These are phyloP conservation scores for Bimastos eiseni DNA, from an alignment of 2,888 invertebrate genomes.

Conservation along the genomic window DNA sequence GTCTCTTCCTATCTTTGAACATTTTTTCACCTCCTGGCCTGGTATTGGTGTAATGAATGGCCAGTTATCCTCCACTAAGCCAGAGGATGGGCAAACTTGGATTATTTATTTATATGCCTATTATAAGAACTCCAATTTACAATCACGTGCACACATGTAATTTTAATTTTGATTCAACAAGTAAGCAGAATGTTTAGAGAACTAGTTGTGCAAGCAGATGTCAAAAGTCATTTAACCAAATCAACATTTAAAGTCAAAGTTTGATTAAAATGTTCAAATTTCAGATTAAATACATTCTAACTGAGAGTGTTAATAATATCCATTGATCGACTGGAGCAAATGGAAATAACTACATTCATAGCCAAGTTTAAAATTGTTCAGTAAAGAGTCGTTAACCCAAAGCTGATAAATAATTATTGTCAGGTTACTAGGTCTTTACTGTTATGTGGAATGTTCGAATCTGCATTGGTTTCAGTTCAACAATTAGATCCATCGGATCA, in stretches of 20 bases:
- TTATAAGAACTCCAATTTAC: neutral
- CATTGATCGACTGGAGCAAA: neutral
- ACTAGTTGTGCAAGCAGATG: neutral
- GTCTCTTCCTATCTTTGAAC: too few species aligned
- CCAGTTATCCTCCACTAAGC: too few species aligned
- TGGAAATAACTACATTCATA: neutral
- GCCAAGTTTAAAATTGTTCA: neutral
- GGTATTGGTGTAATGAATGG: neutral
- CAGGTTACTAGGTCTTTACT: conserved; percentile 1
- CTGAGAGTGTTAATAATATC: neutral
- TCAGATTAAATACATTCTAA: neutral
- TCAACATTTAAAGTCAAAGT: neutral
- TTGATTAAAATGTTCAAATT: neutral
- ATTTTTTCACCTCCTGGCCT: too few species aligned
- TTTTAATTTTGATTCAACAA: neutral
- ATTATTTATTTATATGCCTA: neutral
- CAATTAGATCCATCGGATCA: conserved; percentile 41
- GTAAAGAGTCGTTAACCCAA: neutral
- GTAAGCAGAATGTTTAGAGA: neutral
- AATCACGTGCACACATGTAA: neutral
- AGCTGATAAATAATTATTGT: neutral
- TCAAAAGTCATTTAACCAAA: neutral
- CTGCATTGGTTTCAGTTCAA: conserved; percentile 57
- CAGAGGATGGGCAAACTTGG: neutral
- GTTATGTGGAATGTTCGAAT: conserved; percentile 56